Evolutionary conservation across 2,113 vertebrate genomes (phyloP).

Genomic region (Tachycineta bicolor): DNA sequence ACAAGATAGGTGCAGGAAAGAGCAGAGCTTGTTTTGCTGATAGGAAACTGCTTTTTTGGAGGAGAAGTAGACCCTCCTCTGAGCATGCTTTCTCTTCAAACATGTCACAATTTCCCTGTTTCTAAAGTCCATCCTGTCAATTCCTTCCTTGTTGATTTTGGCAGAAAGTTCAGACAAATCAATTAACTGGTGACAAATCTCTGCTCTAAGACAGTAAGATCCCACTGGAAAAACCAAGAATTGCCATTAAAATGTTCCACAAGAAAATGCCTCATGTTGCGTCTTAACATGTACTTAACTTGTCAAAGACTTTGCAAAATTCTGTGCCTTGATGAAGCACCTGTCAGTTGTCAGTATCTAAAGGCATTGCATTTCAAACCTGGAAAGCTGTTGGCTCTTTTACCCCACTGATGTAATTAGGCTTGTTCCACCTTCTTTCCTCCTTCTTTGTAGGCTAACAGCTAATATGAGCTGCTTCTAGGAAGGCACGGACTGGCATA

Average conservation of each 20-base stretch:
- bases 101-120: background rate
- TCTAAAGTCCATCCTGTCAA: background rate
- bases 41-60: background rate
- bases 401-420: background rate
- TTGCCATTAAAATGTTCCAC: background rate
- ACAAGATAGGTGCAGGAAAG: background rate
- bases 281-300: background rate
- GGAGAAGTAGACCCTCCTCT: background rate
- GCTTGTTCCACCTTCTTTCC: background rate
- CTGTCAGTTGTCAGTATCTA: background rate
- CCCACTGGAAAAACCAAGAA: background rate
- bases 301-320: background rate
- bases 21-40: background rate
- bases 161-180: background rate
- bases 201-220: background rate
- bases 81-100: fast-evolving
- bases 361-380: background rate
- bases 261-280: background rate
- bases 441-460: background rate
- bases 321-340: background rate
- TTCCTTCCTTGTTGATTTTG: background rate
- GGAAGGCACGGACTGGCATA: fast-evolving
- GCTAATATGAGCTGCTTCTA: background rate
- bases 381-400: background rate
- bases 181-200: background rate